Evolutionary conservation across 2,797 vertebrate genomes (phyloP), one percentile per base, ranked within the genome.

Genomic region (Sebastes trivittatus): DNA sequence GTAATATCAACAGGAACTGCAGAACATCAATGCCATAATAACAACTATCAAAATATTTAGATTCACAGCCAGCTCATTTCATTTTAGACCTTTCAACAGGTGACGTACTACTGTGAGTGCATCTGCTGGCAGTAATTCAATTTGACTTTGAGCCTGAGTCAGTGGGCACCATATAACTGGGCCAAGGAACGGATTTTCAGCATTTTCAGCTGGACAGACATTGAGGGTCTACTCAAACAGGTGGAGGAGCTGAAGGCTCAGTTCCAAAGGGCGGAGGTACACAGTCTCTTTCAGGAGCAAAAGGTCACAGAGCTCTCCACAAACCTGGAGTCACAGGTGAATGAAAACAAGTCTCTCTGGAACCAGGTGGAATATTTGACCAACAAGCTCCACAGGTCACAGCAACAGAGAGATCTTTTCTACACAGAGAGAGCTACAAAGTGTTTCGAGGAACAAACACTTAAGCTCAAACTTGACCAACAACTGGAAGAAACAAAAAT

Each of bases 231-330:
- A 4, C 16, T 27, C 13, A 29, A 38, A 38, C 18, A 68, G 7
- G 11, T 59, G 0, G 5, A 55, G 11, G 32, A 32, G 22, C 58
- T 52, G 29, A 63, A 49, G 58, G n/a, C 23, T 58, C 9, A 62
- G 18, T 7, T 56, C 5, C 3, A 30, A 14, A 65, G 1, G 18
- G 7, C 0, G 0, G 1, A 29, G 7, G 18, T 68, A 27, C 5
- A 49, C 4, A 29, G 16, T 49, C 16, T 25, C 11, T 2, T 11
- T 27, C 54, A 29, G 46, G 25, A 29, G 38, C 13, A 70, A 65
- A 71, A 22, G 2, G 3, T 62, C 29, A 72, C 13, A 20, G 34
- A 75, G 13, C 2, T 59, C 6, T 6, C 14, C 6, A 29, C 6
- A 3, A 38, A 29, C 4, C 7, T 63, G 56, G 7, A 75, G 22